phyloP scores from a whole-genome alignment of 2,113 vertebrate species.

The Nyctibius bracteatus region DNA sequence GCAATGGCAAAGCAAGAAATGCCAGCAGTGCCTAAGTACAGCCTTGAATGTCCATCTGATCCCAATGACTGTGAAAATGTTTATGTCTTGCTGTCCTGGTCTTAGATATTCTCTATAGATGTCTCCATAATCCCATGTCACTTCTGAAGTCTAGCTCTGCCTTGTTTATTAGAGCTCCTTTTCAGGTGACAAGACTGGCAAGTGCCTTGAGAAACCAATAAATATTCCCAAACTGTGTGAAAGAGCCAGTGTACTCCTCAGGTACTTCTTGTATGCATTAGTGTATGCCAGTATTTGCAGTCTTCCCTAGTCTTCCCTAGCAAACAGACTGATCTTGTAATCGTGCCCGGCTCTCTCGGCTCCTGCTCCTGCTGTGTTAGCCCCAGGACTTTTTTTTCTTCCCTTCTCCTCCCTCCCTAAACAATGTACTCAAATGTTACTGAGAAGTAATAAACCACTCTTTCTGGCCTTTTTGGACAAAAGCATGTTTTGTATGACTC shows the following conservation, averaged over 20 bases:
- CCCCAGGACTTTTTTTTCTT: background rate
- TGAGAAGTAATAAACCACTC: background rate
- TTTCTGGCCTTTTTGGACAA: background rate
- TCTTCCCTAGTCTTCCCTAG: background rate
- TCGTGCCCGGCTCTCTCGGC: rapidly evolving
- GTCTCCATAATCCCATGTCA: background rate
- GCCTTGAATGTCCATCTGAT: background rate
- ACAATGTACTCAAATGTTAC: background rate
- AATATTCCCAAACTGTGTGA: background rate
- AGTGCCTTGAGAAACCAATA: background rate
- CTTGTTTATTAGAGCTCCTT: background rate
- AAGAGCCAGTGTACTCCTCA: background rate
- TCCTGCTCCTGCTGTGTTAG: background rate
- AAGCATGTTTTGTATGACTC: background rate
- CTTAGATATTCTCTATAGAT: background rate
- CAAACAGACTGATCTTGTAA: background rate
- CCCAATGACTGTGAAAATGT: background rate
- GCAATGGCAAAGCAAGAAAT: background rate
- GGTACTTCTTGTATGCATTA: background rate
- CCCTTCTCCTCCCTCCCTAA: background rate
- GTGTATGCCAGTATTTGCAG: background rate
- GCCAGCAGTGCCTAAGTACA: background rate
- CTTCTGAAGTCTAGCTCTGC: background rate
- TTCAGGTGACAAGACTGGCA: background rate
- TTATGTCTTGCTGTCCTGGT: background rate